phyloP scores from a whole-genome alignment of 2,797 vertebrate genomes.

The Geotrypetes seraphini region DNA sequence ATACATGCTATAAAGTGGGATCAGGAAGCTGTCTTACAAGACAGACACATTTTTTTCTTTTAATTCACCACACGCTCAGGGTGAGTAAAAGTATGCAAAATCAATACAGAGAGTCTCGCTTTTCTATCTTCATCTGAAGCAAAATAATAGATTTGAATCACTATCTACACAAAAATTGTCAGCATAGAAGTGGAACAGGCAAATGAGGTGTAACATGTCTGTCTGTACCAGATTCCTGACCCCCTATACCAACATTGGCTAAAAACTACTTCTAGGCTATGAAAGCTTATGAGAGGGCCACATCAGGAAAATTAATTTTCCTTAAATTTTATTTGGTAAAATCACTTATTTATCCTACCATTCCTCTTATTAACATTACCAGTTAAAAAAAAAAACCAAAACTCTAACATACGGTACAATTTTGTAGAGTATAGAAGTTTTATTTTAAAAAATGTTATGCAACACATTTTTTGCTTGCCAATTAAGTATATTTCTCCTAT shows the following conservation, averaged over 20 bases:
- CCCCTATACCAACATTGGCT: constrained; percentile 18
- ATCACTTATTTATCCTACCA: too few species aligned
- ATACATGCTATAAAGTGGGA: constrained; percentile 12
- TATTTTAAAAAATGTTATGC: too few species aligned
- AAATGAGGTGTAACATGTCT: neutral
- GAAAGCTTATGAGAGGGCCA: constrained; percentile 31
- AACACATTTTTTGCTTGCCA: too few species aligned
- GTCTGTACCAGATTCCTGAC: constrained; percentile 23
- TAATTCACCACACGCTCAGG: neutral
- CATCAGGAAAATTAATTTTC: neutral
- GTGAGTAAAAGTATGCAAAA: neutral
- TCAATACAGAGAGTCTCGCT: neutral
- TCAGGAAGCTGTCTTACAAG: constrained; percentile 4
- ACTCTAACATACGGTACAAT: too few species aligned
- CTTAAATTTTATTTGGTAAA: too few species aligned
- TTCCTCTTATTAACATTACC: too few species aligned
- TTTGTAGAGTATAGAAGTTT: too few species aligned
- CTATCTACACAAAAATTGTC: neutral
- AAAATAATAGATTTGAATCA: neutral
- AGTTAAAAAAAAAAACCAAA: too few species aligned
- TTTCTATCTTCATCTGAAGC: neutral
- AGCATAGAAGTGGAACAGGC: too few species aligned
- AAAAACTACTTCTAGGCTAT: neutral
- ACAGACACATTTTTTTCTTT: neutral
- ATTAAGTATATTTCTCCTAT: too few species aligned